Percentiles rank a stretch among this genome's conserved stretches.
Conservation (phyloP, 2,113 vertebrate genomes). For the Dendrocopos noguchii region DNA sequence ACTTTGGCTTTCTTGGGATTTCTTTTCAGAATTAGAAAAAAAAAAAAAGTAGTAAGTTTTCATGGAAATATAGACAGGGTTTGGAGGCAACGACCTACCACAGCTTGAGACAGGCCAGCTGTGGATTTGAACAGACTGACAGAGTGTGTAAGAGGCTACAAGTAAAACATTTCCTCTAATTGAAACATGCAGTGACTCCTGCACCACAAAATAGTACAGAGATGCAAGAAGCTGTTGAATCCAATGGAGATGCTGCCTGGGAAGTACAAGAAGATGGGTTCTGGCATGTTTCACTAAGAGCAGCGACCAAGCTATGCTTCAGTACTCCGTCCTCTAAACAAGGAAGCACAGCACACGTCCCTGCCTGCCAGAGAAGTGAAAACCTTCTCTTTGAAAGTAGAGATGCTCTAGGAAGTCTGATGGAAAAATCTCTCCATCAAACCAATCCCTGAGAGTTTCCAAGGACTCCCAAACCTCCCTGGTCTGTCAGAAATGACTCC, state of each 20-base stretch:
- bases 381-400: background rate
- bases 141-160: background rate
- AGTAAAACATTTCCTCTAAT: background rate
- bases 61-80: background rate
- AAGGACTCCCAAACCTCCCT: background rate
- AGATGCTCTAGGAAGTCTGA: background rate
- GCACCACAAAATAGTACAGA: background rate
- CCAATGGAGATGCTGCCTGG: background rate
- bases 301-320: background rate
- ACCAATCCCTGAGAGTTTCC: background rate
- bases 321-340: background rate
- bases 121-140: background rate
- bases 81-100: background rate
- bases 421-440: constrained; percentile 27
- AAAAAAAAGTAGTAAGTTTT: background rate
- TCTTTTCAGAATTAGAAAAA: background rate
- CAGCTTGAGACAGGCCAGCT: background rate
- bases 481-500: constrained; percentile 4
- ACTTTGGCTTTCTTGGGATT: background rate
- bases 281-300: background rate
- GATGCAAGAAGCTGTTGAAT: background rate
- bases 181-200: background rate
- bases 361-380: background rate
- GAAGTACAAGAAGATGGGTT: background rate
- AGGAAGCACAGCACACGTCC: background rate